These are phyloP conservation scores for Cheilosia vernalis DNA, from an alignment of 2,888 invertebrate genomes.

Conservation along the genomic window DNA sequence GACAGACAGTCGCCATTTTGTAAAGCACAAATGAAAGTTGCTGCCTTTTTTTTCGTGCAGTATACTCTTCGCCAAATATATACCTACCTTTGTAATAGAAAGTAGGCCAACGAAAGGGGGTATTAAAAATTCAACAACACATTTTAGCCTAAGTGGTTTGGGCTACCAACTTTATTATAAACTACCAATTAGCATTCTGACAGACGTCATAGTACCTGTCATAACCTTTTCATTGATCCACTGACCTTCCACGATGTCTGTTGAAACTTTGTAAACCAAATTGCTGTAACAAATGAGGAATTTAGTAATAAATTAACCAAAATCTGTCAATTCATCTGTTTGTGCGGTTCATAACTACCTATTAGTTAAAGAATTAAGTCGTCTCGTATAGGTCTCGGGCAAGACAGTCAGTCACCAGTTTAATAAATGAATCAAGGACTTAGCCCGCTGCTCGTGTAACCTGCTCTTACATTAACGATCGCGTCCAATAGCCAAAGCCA, in stretches of 20 bases:
- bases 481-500: constrained; percentile 17
- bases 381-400: constrained; percentile 4
- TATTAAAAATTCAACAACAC: constrained; percentile 31
- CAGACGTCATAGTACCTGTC: constrained; percentile 25
- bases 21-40: not conserved
- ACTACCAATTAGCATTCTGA: constrained; percentile 54
- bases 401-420: constrained; percentile 72
- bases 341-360: not conserved
- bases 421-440: constrained; percentile 57
- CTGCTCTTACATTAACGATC: constrained; percentile 35
- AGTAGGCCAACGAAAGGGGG: constrained; percentile 58
- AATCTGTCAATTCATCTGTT: constrained; percentile 29
- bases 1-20: constrained; percentile 2
- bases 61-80: constrained; percentile 13
- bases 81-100: constrained; percentile 28
- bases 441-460: constrained; percentile 14
- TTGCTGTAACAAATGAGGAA: constrained; percentile 62
- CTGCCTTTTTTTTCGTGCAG: not conserved
- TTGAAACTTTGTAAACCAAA: constrained; percentile 50
- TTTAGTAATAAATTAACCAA: constrained; percentile 63
- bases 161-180: constrained; percentile 31
- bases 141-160: constrained; percentile 43
- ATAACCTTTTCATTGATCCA: constrained; percentile 22
- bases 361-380: not conserved
- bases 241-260: constrained; percentile 66